Base-by-base conservation (phyloP, 2,888 invertebrate species). In the Orthosia gothica region DNA sequence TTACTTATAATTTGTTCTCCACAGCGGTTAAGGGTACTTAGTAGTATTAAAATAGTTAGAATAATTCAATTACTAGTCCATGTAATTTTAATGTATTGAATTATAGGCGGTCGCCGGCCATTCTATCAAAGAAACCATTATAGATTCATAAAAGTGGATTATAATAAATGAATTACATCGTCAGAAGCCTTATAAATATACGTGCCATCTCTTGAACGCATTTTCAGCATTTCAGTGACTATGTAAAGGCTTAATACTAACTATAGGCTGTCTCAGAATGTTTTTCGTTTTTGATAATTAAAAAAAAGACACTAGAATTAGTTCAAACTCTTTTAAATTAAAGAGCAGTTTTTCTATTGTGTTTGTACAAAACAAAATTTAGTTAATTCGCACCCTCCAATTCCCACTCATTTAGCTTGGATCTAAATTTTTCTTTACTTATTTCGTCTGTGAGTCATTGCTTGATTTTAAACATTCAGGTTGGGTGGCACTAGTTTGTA, bases 1-100 rank as follows among this genome's bases (percentile, higher is more conserved):
- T 86, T 87, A 86, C 89, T 89, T 76, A 64, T 87, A 84, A 81
- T 86, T 92, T 92, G 93, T 95, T 95, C 95, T 96, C 96, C 95
- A 93, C 94, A 93, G 96, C 96, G 96, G 96, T 96, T 93, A 94
- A 95, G 95, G 95, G 95, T 96, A 96, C 96, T 96, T 96, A 96
- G 80, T 77, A 79, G 73, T 59, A 79, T 76, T 79, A 76, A 92
- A 70, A 76, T 96, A 96, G 95, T 93, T 96, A 96, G 96, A 90
- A 93, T 96, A 96, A 96, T 96, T 95, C 94, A 95, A 95, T 95
- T 95, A 95, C 96, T 96, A 96, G 96, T 96, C 96, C 95, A 94
- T 94, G 91, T 96, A 96, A 95, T 94, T 92, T 94, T 95, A 95
- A 94, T 93, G 91, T 95, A 94, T 95, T 94, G 91, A 93, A 92